phyloP scores from a whole-genome alignment of 1,140 invertebrate species.

The Orius insidiosus region DNA sequence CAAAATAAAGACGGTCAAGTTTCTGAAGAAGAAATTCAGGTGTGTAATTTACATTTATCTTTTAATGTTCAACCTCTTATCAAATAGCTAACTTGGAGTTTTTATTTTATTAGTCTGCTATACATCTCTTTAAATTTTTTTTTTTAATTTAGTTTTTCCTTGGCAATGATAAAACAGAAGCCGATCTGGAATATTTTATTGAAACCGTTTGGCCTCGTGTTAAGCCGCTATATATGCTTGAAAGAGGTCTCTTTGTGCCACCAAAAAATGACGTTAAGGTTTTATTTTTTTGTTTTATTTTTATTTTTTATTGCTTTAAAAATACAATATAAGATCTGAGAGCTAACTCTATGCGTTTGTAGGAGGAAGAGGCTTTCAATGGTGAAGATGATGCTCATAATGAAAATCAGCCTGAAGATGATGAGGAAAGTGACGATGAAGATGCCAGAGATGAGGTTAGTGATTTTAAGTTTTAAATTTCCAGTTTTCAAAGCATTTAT shows the following conservation, averaged over 20 bases:
- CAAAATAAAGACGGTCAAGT: conserved; percentile 73
- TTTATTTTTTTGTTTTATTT: not conserved
- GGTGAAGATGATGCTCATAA: conserved; percentile 29
- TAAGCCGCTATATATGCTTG: conserved; percentile 59
- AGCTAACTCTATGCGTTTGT: too few species aligned
- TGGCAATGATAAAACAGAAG: conserved; percentile 42
- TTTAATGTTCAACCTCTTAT: conserved; percentile 4
- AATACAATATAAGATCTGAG: too few species aligned
- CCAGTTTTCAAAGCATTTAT: too few species aligned
- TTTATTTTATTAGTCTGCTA: too few species aligned
- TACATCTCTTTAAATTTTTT: not conserved
- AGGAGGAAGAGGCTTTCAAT: conserved; percentile 18
- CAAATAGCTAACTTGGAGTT: not conserved
- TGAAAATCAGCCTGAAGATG: conserved; percentile 27
- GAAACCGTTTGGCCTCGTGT: conserved; percentile 51
- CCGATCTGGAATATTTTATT: conserved; percentile 52
- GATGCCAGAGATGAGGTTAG: conserved; percentile 18
- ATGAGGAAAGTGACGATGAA: conserved; percentile 23
- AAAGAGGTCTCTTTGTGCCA: conserved; percentile 33
- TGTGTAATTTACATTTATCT: conserved; percentile 20
- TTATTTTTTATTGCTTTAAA: not conserved
- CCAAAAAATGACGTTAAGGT: conserved; percentile 7
- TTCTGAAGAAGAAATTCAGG: conserved; percentile 65
- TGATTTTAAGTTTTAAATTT: not conserved
- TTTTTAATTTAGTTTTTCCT: conserved; percentile 42